These are phyloP conservation scores for Ochropleura plecta DNA, from an alignment of 2,888 invertebrate species.

Conservation along the genomic window DNA sequence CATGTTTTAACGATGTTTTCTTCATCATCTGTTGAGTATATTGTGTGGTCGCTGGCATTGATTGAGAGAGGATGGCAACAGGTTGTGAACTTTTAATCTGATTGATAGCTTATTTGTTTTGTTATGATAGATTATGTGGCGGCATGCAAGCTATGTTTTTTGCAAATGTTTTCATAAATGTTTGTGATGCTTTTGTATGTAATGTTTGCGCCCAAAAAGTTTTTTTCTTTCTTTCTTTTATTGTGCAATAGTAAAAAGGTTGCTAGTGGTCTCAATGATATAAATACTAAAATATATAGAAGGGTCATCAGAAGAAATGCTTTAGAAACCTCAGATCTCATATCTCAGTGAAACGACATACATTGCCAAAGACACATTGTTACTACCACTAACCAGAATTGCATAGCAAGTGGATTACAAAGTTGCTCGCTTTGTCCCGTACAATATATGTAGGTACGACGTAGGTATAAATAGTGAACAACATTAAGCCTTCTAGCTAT, in stretches of 20 bases:
- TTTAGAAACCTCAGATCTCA: background rate
- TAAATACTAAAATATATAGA: too few relatives aligned
- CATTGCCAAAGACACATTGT: background rate
- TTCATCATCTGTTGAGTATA: constrained; percentile 7
- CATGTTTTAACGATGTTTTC: constrained; percentile 45
- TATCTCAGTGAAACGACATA: background rate
- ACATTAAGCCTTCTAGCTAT: background rate
- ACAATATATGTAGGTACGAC: background rate
- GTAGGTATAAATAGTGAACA: background rate
- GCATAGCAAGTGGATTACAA: background rate
- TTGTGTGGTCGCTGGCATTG: background rate
- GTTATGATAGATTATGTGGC: background rate
- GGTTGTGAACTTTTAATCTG: background rate
- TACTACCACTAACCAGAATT: background rate
- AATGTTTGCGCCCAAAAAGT: too few relatives aligned
- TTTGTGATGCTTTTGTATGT: too few relatives aligned
- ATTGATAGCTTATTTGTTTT: constrained; percentile 7
- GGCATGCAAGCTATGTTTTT: too few relatives aligned
- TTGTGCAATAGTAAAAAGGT: background rate
- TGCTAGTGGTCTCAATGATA: background rate
- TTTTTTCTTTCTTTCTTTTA: too few relatives aligned
- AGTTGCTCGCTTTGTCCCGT: background rate
- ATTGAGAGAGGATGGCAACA: constrained; percentile 16
- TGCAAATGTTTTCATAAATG: too few relatives aligned
- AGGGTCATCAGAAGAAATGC: background rate